Percentiles rank a stretch among this genome's conserved stretches.
These are phyloP conservation scores for Alces alces DNA, from an alignment of 2,113 vertebrate genomes.

Conservation along the genomic window DNA sequence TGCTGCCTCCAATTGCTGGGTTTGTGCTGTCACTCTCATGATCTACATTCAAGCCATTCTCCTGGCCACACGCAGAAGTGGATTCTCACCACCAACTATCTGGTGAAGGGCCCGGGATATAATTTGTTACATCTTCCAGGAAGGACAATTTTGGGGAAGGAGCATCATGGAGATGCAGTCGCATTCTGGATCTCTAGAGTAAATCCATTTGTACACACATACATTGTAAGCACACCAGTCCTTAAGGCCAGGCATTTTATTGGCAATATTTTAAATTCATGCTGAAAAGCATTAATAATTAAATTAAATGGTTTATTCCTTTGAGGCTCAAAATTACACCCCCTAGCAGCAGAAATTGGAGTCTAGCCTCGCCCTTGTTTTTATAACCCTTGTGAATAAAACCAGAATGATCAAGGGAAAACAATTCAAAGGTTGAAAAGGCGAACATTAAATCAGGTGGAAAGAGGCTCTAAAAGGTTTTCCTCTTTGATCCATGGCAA, in stretches of 20 bases:
- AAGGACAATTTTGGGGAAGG: neutral
- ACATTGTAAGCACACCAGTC: neutral
- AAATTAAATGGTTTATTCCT: constrained; percentile 22
- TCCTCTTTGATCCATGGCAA: constrained; percentile 6
- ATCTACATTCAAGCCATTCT: neutral
- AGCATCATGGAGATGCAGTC: neutral
- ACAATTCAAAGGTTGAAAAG: constrained; percentile 30
- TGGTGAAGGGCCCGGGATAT: neutral
- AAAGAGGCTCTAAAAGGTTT: constrained; percentile 36
- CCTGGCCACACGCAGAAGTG: neutral
- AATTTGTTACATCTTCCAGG: neutral
- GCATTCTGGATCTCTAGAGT: neutral
- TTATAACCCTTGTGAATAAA: constrained; percentile 23
- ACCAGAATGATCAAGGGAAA: constrained; percentile 41
- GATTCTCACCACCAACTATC: neutral
- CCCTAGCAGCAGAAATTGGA: constrained; percentile 21
- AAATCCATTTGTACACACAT: neutral
- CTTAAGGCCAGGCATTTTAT: neutral
- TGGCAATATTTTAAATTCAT: neutral
- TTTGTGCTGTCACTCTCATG: neutral
- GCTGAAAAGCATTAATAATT: neutral
- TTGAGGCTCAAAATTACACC: constrained; percentile 20
- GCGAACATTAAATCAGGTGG: constrained; percentile 40
- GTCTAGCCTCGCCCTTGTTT: neutral
- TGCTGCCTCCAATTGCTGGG: neutral